Percentiles rank a stretch among this genome's conserved stretches.
phyloP scores from a whole-genome alignment of 2,113 vertebrate genomes.

The Felis chaus region DNA sequence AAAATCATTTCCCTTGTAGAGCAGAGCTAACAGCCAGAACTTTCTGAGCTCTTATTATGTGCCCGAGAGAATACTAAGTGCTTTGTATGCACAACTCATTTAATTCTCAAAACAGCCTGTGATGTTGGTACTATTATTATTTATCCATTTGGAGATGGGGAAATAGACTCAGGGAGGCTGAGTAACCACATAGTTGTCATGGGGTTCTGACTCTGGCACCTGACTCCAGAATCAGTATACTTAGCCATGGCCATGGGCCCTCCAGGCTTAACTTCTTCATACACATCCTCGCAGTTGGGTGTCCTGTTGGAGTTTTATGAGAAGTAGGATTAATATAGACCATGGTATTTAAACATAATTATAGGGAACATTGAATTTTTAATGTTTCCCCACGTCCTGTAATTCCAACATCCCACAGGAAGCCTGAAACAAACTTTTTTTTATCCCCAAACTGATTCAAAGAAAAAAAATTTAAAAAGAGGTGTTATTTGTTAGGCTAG shows the following conservation, averaged over 20 bases:
- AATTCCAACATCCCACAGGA: not conserved
- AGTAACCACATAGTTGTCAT: not conserved
- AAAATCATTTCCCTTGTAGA: constrained; percentile 10
- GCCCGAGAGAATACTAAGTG: not conserved
- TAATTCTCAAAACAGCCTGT: not conserved
- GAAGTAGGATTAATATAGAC: not conserved
- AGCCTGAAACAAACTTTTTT: not conserved
- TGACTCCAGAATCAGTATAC: not conserved
- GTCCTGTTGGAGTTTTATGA: not conserved
- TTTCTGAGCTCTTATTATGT: not conserved
- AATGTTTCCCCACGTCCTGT: not conserved
- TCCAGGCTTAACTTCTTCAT: not conserved
- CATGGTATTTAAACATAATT: not conserved
- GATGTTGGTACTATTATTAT: not conserved
- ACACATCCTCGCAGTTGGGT: not conserved
- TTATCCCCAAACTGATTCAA: not conserved
- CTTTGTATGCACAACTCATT: not conserved
- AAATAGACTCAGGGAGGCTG: not conserved
- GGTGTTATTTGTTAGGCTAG: not conserved
- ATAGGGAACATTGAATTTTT: not conserved
- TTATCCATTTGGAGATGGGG: not conserved
- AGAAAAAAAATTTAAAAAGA: not conserved
- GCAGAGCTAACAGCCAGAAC: not conserved
- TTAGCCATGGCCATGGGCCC: not conserved
- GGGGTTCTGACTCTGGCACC: not conserved